Percentiles rank a stretch among this genome's conserved stretches.
Conservation (phyloP, 2,888 invertebrate genomes). For the Mesoligia furuncula region DNA sequence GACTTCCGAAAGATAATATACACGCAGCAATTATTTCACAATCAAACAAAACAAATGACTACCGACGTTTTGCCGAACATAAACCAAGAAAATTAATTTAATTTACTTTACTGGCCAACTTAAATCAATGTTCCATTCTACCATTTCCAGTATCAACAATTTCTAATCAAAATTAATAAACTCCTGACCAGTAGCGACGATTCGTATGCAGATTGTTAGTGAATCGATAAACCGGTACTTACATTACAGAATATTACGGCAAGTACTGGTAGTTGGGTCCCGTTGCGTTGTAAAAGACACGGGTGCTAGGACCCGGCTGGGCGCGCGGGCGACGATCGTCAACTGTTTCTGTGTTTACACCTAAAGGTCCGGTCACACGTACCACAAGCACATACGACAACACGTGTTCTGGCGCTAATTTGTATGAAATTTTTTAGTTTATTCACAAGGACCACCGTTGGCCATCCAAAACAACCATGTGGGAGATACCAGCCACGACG, state of each 20-base stretch:
- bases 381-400: background rate
- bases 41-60: background rate
- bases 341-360: background rate
- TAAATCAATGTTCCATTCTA: slow-evolving; percentile 5
- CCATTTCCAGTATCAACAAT: background rate
- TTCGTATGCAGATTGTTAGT: slow-evolving; percentile 17
- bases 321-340: slow-evolving; percentile 10
- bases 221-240: slow-evolving; percentile 10
- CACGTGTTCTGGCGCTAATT: background rate
- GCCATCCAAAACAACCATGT: background rate
- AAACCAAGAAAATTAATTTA: background rate
- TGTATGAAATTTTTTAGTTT: background rate
- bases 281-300: slow-evolving; percentile 28
- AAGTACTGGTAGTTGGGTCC: background rate
- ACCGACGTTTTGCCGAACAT: background rate
- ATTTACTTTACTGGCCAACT: background rate
- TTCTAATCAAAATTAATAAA: slow-evolving; percentile 35
- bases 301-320: slow-evolving; percentile 1
- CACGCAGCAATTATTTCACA: background rate
- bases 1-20: slow-evolving; percentile 20
- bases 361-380: background rate
- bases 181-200: slow-evolving; percentile 1
- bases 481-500: background rate
- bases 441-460: background rate
- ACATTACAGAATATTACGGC: slow-evolving; percentile 10